Percentiles rank a stretch among this genome's conserved stretches.
phyloP scores from a whole-genome alignment of 1,140 invertebrate genomes.

The Probaryconus sp. region DNA sequence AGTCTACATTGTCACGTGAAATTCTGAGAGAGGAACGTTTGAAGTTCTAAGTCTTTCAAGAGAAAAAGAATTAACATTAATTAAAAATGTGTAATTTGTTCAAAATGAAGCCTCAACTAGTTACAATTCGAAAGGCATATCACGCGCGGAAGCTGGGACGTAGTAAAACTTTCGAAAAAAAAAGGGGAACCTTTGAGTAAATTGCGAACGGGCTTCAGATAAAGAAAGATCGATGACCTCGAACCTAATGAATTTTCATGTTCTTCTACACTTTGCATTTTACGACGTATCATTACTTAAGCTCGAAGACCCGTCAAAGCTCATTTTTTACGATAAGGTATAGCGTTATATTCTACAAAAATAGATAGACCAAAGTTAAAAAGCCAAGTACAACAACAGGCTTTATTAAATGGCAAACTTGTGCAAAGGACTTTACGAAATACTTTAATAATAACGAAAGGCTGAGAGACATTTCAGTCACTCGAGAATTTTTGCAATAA shows the following conservation, averaged over 20 bases:
- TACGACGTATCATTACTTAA: slow-evolving; percentile 62
- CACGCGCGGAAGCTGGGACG: slow-evolving; percentile 48
- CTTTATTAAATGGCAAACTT: slow-evolving; percentile 28
- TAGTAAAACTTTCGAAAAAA: slow-evolving; percentile 56
- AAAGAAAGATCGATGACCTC: slow-evolving; percentile 64
- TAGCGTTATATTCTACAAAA: slow-evolving; percentile 43
- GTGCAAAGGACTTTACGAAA: slow-evolving; percentile 15
- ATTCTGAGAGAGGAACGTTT: no score
- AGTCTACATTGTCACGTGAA: no score
- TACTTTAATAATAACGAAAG: slow-evolving; percentile 4
- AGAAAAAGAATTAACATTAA: slow-evolving; percentile 25
- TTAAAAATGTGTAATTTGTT: slow-evolving; percentile 44
- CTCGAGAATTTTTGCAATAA: no score
- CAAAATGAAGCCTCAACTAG: slow-evolving; percentile 24
- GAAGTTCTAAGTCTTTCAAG: not conserved
- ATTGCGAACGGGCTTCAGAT: slow-evolving; percentile 57
- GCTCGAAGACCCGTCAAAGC: slow-evolving; percentile 56
- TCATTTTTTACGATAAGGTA: slow-evolving; percentile 58
- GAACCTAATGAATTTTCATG: slow-evolving; percentile 63
- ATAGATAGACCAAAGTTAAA: slow-evolving; percentile 37
- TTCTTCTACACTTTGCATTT: slow-evolving; percentile 59
- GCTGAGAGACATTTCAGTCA: not conserved
- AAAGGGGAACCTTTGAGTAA: slow-evolving; percentile 54
- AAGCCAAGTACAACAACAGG: slow-evolving; percentile 38
- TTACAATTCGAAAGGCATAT: slow-evolving; percentile 49